These are phyloP conservation scores for Grammomys surdaster DNA, from an alignment of 2,113 vertebrate genomes.

Conservation along the genomic window DNA sequence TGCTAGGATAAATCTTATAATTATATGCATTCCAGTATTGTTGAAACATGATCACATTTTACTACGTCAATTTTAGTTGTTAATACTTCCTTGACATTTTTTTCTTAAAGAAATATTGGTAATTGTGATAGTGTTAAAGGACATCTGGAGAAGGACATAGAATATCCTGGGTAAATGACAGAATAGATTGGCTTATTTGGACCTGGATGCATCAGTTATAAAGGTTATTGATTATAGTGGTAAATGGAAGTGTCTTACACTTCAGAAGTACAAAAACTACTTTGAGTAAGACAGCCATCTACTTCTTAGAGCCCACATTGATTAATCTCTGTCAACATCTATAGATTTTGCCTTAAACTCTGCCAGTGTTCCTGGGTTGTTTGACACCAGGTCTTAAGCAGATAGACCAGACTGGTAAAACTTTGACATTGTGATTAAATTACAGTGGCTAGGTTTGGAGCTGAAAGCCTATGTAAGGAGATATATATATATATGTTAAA, in stretches of 20 bases:
- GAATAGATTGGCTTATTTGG: background rate
- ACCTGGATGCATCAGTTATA: slow-evolving; percentile 37
- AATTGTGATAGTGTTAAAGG: background rate
- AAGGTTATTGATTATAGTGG: slow-evolving; percentile 44
- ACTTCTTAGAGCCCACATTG: slow-evolving; percentile 57
- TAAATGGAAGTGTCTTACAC: slow-evolving; percentile 52
- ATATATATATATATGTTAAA: too few species aligned
- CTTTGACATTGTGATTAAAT: slow-evolving; percentile 66
- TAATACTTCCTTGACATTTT: background rate
- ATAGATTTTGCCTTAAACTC: slow-evolving; percentile 71
- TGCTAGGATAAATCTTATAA: background rate
- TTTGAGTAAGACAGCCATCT: slow-evolving; percentile 54
- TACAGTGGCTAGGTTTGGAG: slow-evolving; percentile 35
- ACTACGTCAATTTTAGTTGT: background rate
- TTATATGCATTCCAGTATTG: background rate
- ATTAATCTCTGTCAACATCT: slow-evolving; percentile 70
- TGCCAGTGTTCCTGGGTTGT: slow-evolving; percentile 58
- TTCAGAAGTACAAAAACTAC: slow-evolving; percentile 54
- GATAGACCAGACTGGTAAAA: slow-evolving; percentile 45
- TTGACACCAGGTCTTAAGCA: slow-evolving; percentile 50
- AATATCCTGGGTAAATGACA: background rate
- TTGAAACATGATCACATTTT: background rate
- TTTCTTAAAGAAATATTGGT: background rate
- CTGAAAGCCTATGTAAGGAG: background rate
- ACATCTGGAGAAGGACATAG: slow-evolving; percentile 25